Percentiles rank a stretch among this genome's conserved stretches.
These are phyloP conservation scores for Porites divaricata DNA, from an alignment of 92 coral and sea anemone genomes.

Conservation along the genomic window DNA sequence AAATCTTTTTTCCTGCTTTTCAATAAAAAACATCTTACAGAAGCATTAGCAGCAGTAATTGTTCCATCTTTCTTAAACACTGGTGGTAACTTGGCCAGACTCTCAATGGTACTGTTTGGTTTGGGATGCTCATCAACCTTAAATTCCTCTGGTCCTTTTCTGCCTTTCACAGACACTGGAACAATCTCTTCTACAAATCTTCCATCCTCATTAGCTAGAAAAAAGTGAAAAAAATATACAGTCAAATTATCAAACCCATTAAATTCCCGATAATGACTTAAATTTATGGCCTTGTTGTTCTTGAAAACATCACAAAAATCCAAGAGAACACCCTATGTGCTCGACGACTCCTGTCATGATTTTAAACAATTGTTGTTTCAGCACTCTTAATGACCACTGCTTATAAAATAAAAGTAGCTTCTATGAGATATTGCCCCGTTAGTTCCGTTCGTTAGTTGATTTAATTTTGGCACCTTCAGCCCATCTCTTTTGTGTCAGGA, in stretches of 20 bases:
- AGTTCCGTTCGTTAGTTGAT: neutral
- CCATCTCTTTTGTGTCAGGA: slow-evolving; percentile 97
- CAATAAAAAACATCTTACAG: slow-evolving; percentile 57
- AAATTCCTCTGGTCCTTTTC: slow-evolving; percentile 92
- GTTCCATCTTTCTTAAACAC: slow-evolving; percentile 98
- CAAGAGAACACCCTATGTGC: too few relatives aligned
- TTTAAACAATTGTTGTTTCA: neutral
- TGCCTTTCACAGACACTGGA: slow-evolving; percentile 87
- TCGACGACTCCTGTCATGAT: neutral
- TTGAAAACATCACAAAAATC: too few relatives aligned
- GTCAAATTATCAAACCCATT: neutral
- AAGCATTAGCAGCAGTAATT: slow-evolving; percentile 97
- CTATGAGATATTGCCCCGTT: too few relatives aligned
- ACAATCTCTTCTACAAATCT: slow-evolving; percentile 90
- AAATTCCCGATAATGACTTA: too few relatives aligned
- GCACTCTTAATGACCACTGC: neutral
- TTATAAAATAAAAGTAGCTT: neutral
- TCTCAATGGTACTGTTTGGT: slow-evolving; percentile 77
- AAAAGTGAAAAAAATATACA: neutral
- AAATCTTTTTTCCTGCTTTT: too few relatives aligned
- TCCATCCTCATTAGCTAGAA: slow-evolving; percentile 84
- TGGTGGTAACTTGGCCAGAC: slow-evolving; percentile 84
- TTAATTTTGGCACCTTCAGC: slow-evolving; percentile 70
- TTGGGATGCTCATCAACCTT: slow-evolving; percentile 94
- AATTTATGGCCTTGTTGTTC: too few relatives aligned